phyloP scores from a whole-genome alignment of 2,797 vertebrate species.

The Apodemus agrarius region DNA sequence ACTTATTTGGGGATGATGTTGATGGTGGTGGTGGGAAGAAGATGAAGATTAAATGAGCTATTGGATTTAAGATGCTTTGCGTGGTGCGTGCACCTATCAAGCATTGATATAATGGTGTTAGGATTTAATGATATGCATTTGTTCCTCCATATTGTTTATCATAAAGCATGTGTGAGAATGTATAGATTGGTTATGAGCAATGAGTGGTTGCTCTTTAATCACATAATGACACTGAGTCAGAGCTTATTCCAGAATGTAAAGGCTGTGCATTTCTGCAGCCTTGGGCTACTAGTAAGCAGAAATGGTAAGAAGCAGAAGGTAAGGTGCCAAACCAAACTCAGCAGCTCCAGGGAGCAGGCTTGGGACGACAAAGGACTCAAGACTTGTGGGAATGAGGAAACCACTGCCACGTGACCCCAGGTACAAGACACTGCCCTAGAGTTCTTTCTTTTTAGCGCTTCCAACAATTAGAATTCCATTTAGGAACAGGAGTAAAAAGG shows the following conservation, averaged over 20 bases:
- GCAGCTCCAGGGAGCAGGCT: neutral
- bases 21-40: neutral
- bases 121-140: constrained; percentile 43
- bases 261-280: neutral
- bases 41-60: constrained; percentile 48
- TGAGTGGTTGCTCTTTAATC: constrained; percentile 48
- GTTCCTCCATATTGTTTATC: constrained; percentile 21
- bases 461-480: neutral
- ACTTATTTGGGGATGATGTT: neutral
- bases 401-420: neutral
- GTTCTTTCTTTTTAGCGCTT: neutral
- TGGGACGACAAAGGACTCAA: neutral
- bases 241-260: constrained; percentile 29
- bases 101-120: constrained; percentile 2
- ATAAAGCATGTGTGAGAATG: constrained; percentile 44
- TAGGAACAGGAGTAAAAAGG: neutral
- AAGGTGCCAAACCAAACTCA: neutral
- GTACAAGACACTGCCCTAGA: fast-evolving
- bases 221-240: neutral
- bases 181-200: constrained; percentile 44
- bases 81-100: neutral
- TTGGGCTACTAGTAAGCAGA: constrained; percentile 27
- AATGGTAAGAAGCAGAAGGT: neutral
- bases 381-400: neutral
- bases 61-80: neutral